Base-by-base conservation (phyloP, 2,113 vertebrate genomes). In the Desmodus rotundus region DNA sequence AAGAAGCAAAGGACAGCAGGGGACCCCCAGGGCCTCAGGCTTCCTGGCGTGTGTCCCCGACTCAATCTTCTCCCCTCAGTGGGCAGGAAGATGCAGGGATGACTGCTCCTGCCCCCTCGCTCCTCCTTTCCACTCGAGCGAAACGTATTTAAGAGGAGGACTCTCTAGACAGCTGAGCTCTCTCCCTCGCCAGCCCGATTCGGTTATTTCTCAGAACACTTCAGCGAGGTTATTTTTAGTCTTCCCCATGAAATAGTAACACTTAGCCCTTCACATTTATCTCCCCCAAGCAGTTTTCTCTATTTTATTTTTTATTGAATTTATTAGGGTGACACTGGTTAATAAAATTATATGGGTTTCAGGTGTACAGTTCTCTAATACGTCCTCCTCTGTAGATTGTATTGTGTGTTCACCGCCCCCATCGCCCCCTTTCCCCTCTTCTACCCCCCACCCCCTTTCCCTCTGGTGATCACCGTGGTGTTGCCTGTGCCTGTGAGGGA, bases 161-260 rank as follows among this genome's bases (percentile, higher is more conserved):
- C 73, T 96, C 92, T 93, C 73, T 11, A 72, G 92, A 70, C 5
- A 19, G 86, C 90, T 68, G 85, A 93, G 90, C 92, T 78, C 17
- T 68, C 91, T 80, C 74, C 58, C 94, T 95, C 4, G 1, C 74
- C 54, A 65, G 86, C 52, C 90, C 1, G 2, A 68, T 70, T 95
- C 41, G 58, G 93, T 87, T 93, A 97, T 88, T 94, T 93, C 95
- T 96, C 96, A 87, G 90, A 91, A 81, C 2, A 11, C 92, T 94
- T 87, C 26, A 10, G 84, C 0, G 4, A 91, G 86, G 96, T 43
- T 95, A 95, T 93, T 97, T 97, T 94, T 94, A 96, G 95, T 84
- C 81, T 92, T 95, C 72, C 77, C 78, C 50, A 52, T 61, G 85
- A 92, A 97, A 95, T 33, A 81, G 96, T 88, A 89, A 96, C 70